A percentile compares a stretch with the other conserved stretches of the same genome.
Conservation (phyloP, 2,888 invertebrate genomes). For the Cantharis lateralis region DNA sequence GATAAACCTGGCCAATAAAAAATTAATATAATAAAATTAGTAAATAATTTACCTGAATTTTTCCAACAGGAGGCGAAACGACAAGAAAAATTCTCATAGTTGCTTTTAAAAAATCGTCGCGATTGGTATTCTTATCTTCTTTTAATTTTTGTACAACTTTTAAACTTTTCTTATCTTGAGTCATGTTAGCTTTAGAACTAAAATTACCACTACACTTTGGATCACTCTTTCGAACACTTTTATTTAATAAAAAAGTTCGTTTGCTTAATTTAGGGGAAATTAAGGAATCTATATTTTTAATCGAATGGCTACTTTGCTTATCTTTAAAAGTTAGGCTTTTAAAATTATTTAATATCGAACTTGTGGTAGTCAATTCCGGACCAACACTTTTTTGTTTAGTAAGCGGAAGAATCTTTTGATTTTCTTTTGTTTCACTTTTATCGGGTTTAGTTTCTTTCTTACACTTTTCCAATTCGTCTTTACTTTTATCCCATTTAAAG, state of each 20-base stretch:
- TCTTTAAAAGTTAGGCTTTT: constrained; percentile 49
- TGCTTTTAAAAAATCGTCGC: constrained; percentile 72
- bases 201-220: constrained; percentile 41
- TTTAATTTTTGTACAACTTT: constrained; percentile 34
- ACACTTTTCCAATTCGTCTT: constrained; percentile 39
- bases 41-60: constrained; percentile 58
- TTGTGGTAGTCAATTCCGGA: constrained; percentile 35
- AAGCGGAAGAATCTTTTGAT: constrained; percentile 34
- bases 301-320: constrained; percentile 47
- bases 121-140: constrained; percentile 53
- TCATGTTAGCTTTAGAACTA: constrained; percentile 44
- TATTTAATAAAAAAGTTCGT: constrained; percentile 37
- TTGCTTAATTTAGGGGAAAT: constrained; percentile 35
- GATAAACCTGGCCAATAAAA: background rate
- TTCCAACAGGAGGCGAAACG: constrained; percentile 70
- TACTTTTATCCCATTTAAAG: constrained; percentile 44
- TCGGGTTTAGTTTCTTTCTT: constrained; percentile 49
- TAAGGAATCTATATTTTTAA: constrained; percentile 44
- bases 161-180: constrained; percentile 34
- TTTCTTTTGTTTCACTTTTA: constrained; percentile 22
- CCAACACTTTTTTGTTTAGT: constrained; percentile 52
- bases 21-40: background rate
- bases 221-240: constrained; percentile 54
- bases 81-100: constrained; percentile 77
- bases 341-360: constrained; percentile 40